Percentiles rank a stretch among this genome's conserved stretches.
Evolutionary conservation across 2,113 vertebrate genomes (phyloP).

Genomic region (Heterocephalus glaber): DNA sequence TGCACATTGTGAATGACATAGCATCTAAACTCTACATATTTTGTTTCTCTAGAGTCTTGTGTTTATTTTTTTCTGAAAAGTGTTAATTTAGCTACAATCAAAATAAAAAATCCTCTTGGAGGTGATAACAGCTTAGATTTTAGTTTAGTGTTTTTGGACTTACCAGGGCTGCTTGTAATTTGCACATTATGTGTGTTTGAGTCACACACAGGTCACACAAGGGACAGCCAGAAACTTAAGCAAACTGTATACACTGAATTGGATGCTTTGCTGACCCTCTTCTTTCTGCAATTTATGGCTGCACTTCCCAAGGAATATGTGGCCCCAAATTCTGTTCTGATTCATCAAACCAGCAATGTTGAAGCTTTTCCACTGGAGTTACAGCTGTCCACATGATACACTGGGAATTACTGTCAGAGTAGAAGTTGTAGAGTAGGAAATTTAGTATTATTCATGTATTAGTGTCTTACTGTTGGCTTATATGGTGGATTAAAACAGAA

Average conservation of each 20-base stretch:
- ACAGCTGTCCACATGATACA: background rate
- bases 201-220: background rate
- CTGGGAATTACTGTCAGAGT: background rate
- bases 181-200: background rate
- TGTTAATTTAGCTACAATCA: background rate
- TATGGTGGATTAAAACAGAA: background rate
- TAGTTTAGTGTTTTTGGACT: background rate
- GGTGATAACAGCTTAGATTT: background rate
- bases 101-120: background rate
- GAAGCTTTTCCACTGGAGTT: slow-evolving; percentile 18
- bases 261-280: background rate
- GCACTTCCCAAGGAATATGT: background rate
- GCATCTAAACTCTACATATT: background rate
- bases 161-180: background rate
- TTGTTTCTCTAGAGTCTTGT: background rate
- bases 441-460: background rate
- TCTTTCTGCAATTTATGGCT: background rate
- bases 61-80: background rate
- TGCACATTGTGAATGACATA: background rate
- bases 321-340: background rate
- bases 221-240: background rate
- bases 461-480: background rate
- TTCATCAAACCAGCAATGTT: background rate
- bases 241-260: background rate
- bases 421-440: slow-evolving; percentile 15